These are phyloP conservation scores for Hirtodrosophila duncani DNA, from an alignment of 2,888 invertebrate species.

Conservation along the genomic window DNA sequence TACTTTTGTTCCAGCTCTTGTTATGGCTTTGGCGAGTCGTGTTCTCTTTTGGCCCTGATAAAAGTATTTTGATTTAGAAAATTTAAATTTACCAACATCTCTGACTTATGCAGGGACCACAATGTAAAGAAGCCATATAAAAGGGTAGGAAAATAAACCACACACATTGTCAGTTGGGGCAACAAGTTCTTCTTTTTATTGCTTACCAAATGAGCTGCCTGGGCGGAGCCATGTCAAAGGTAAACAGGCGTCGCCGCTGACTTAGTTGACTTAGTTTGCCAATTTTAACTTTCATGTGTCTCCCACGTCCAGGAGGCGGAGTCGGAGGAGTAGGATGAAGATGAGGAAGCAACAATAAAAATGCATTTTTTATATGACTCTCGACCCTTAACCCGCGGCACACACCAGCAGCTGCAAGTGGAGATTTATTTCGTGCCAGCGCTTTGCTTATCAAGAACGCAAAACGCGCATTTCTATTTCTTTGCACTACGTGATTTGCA, in stretches of 20 bases:
- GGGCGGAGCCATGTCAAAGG: slow-evolving; percentile 12
- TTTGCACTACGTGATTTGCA: slow-evolving; percentile 69
- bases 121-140: slow-evolving; percentile 28
- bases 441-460: slow-evolving; percentile 29
- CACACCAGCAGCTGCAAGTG: slow-evolving; percentile 11
- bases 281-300: slow-evolving; percentile 33
- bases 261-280: slow-evolving; percentile 29
- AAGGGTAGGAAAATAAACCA: slow-evolving; percentile 9
- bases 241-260: slow-evolving; percentile 1
- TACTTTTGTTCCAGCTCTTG: too few relatives aligned
- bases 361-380: slow-evolving; percentile 43
- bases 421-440: slow-evolving; percentile 41
- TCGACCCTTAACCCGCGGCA: not conserved
- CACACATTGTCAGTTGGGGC: slow-evolving; percentile 51
- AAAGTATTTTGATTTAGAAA: slow-evolving; percentile 69
- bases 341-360: slow-evolving; percentile 42
- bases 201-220: slow-evolving; percentile 63
- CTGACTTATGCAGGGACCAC: slow-evolving; percentile 46
- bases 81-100: slow-evolving; percentile 49
- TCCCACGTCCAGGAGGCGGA: slow-evolving; percentile 16
- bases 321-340: too few relatives aligned
- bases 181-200: slow-evolving; percentile 63
- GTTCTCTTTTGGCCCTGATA: slow-evolving; percentile 28
- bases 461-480: slow-evolving; percentile 58
- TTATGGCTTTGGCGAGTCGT: too few relatives aligned